Evolutionary conservation across 2,113 vertebrate genomes (phyloP).

Genomic region (Glareola pratincola): DNA sequence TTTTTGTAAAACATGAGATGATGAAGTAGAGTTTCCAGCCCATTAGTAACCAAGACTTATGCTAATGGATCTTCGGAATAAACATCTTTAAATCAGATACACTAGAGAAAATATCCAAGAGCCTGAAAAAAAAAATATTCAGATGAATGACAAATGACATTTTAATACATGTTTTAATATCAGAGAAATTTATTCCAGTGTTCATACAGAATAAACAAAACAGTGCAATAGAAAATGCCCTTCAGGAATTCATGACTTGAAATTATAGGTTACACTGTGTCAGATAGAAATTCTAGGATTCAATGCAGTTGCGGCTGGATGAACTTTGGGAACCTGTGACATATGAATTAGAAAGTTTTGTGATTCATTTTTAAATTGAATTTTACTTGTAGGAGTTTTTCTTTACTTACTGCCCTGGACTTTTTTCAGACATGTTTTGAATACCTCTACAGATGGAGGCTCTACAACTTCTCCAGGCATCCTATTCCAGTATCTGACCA

Average conservation of each 20-base stretch:
- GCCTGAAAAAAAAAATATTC: not conserved
- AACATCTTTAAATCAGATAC: conserved; percentile 24
- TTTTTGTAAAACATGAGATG: not conserved
- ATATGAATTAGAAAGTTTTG: not conserved
- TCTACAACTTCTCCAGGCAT: not conserved
- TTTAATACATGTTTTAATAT: conserved; percentile 16
- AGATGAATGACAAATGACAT: not conserved
- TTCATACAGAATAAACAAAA: not conserved
- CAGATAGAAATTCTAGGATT: not conserved
- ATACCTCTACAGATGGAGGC: not conserved
- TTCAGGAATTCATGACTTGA: not conserved
- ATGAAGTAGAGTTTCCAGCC: not conserved
- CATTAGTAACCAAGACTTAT: conserved; percentile 21
- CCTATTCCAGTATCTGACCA: not conserved
- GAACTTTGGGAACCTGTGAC: not conserved
- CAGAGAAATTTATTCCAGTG: not conserved
- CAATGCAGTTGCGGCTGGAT: not conserved
- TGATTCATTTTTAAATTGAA: not conserved
- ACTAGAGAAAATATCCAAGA: not conserved
- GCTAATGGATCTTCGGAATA: not conserved
- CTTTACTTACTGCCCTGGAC: not conserved
- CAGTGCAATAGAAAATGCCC: not conserved
- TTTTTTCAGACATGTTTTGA: not conserved
- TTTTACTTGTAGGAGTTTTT: not conserved
- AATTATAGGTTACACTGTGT: not conserved